A percentile compares a stretch with the other conserved stretches of the same genome.
phyloP scores from a whole-genome alignment of 2,113 vertebrate species.

The Gavialis gangeticus region DNA sequence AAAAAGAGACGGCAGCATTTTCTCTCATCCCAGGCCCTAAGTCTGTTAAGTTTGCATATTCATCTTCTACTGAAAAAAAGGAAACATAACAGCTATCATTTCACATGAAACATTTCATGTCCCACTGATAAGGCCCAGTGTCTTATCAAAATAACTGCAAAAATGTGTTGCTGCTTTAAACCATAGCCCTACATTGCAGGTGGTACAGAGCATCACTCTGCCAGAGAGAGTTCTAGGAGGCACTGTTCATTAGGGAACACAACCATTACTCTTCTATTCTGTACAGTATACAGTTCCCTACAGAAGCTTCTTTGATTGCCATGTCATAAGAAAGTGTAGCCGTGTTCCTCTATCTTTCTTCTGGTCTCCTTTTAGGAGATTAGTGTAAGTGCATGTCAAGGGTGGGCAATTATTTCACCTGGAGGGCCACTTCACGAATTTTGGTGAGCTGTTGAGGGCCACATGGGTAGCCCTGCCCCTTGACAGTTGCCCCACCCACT shows the following conservation, averaged over 20 bases:
- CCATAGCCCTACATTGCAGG: background rate
- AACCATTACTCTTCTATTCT: background rate
- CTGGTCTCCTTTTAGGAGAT: background rate
- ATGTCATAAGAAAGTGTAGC: background rate
- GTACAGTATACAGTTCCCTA: background rate
- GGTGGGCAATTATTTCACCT: too few relatives aligned
- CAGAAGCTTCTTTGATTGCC: background rate
- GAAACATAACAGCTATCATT: background rate
- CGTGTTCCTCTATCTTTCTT: background rate
- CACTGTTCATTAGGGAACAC: background rate
- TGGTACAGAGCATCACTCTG: background rate
- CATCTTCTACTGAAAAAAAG: background rate
- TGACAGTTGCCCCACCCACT: too few relatives aligned
- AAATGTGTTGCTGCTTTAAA: background rate
- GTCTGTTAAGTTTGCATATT: background rate
- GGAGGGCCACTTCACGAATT: too few relatives aligned
- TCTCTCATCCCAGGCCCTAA: background rate
- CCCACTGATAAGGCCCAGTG: background rate
- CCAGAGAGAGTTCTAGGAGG: background rate
- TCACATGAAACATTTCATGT: background rate
- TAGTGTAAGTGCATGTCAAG: background rate
- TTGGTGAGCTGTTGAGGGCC: too few relatives aligned
- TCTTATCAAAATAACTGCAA: background rate
- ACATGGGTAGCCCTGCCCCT: too few relatives aligned
- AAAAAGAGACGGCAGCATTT: background rate